Percentiles rank a stretch among this genome's conserved stretches.
Evolutionary conservation across 30 jellyfish, hydroid and myxozoan species (phyloP).

Genomic region (Catostylus mosaicus): DNA sequence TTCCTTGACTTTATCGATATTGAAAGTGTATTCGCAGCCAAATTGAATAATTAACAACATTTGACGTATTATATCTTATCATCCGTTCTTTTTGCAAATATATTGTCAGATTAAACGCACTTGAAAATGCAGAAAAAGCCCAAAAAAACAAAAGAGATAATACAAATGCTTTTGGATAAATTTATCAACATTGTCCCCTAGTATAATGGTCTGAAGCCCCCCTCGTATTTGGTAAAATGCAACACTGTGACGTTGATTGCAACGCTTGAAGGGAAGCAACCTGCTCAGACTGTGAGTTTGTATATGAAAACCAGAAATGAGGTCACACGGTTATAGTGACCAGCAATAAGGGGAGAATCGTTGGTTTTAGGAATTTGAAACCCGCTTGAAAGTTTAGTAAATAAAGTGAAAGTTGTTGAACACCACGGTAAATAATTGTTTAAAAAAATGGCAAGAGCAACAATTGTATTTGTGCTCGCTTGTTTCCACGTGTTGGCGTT

Average conservation of each 20-base stretch:
- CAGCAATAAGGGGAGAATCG: not conserved
- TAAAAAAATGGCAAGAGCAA: not conserved
- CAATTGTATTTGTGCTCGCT: conserved; percentile 4
- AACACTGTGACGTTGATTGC: not conserved
- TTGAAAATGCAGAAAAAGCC: no score
- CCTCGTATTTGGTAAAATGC: no score
- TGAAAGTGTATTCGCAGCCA: no score
- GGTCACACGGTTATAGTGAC: not conserved
- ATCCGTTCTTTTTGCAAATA: no score
- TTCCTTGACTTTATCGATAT: no score
- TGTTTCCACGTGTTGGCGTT: conserved; percentile 9
- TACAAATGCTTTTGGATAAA: no score
- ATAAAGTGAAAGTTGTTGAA: not conserved
- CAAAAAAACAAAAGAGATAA: no score
- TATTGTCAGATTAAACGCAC: no score
- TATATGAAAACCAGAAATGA: not conserved
- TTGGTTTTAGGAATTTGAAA: not conserved
- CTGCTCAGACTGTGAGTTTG: not conserved
- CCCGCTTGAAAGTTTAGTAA: not conserved
- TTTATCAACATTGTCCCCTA: no score
- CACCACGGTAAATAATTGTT: not conserved
- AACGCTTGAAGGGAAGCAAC: not conserved
- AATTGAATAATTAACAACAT: no score
- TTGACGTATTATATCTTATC: no score
- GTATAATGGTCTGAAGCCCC: no score